A percentile compares a stretch with the other conserved stretches of the same genome.
phyloP scores from a whole-genome alignment of 2,888 invertebrate genomes.

The Harpalus rufipes region DNA sequence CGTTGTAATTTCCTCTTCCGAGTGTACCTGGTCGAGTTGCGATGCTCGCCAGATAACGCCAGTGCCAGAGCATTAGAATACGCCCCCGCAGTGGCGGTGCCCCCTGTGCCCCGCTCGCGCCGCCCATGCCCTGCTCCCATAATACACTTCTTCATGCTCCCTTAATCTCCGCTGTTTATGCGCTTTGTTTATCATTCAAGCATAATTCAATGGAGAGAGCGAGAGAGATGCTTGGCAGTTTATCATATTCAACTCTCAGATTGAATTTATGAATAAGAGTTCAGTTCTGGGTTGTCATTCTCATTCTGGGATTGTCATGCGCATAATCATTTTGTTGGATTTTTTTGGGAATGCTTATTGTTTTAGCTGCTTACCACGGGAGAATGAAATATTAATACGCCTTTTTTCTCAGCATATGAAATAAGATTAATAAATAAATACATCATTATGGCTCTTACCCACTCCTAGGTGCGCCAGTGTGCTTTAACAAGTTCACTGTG shows the following conservation, averaged over 20 bases:
- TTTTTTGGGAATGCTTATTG: conserved; percentile 27
- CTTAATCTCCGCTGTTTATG: conserved; percentile 60
- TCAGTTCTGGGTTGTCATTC: conserved; percentile 34
- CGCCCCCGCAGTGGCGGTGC: conserved; percentile 36
- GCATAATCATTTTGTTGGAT: conserved; percentile 12
- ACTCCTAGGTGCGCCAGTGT: no score
- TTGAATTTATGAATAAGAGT: conserved; percentile 60
- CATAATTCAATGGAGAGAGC: conserved; percentile 56
- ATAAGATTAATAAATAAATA: neutral
- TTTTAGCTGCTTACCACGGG: neutral
- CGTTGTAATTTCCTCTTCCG: conserved; percentile 61
- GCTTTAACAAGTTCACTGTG: no score
- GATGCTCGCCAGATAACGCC: conserved; percentile 48
- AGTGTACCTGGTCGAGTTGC: conserved; percentile 50
- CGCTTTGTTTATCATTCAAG: conserved; percentile 65
- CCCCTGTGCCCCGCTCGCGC: conserved; percentile 22
- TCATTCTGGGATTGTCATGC: conserved; percentile 6
- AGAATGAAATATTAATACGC: conserved; percentile 4
- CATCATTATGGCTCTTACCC: no score
- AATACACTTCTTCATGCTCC: conserved; percentile 62
- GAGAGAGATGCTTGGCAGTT: conserved; percentile 45
- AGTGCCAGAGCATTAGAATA: conserved; percentile 53
- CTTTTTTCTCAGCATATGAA: neutral
- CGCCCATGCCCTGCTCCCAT: conserved; percentile 56
- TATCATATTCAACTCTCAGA: conserved; percentile 60